Base-by-base conservation (phyloP, 1,140 invertebrate species). In the Penaeus chinensis region DNA sequence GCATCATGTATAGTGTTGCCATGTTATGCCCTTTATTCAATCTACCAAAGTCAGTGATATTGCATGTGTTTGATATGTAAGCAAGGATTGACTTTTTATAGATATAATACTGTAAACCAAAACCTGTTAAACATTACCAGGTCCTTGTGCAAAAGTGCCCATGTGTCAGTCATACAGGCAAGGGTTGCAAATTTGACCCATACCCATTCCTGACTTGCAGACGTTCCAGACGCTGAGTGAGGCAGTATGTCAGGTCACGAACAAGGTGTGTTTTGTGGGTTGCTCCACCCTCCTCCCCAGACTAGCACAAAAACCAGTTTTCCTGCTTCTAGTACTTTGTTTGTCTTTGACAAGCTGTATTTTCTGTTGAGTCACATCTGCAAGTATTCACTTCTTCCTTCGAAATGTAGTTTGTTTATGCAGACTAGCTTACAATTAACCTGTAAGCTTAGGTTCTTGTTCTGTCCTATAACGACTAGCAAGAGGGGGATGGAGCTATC, bases 171-270 rank as follows among this genome's bases (percentile, higher is more conserved):
- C 54, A 54, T 54, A 54, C 54, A 54, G 54, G 54, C 54, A 54
- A 54, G 54, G 54, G 54, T 54, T 24, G 24, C 27, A 61, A 63
- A 62, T 62, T 87, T 87, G 79, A 83, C 63, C 32, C 24, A 24
- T 82, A 79, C 63, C 86, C 86, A 82, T 87, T 83, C 86, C 86
- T 87, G 66, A 88, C 69, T 89, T 90, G 62, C 87, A 90, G 83
- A 89, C 82, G 85, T 88, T 90, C 84, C 86, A 82, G 89, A 86
- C 87, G 63, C 82, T 88, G 81, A 90, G 86, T 79, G 90, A 89
- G 27, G 84, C 87, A 60, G 87, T 89, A 66, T 87, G 90, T 79
- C 90, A 89, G 71, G 82, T 89, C 82, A 91, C 85, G 22, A 90
- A 65, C 84, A 89, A 90, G 89, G 87, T 89, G 86, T 87, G 86